Percentiles rank a stretch among this genome's conserved stretches.
These are phyloP conservation scores for Epistrophella euchroma DNA, from an alignment of 2,888 invertebrate genomes.

Conservation along the genomic window DNA sequence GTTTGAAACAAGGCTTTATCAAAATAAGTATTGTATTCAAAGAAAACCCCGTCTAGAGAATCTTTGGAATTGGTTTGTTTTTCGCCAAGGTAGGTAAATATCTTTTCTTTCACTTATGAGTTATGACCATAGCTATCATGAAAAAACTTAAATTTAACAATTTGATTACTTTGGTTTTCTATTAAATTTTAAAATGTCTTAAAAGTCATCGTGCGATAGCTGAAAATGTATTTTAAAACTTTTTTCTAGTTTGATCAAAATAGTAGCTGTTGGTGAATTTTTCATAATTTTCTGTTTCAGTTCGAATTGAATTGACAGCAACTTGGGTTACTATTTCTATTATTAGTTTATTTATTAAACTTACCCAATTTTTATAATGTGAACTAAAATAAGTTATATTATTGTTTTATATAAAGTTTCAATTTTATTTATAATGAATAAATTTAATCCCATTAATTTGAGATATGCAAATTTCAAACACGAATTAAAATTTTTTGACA, in stretches of 20 bases:
- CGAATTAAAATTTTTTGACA: slow-evolving; percentile 27
- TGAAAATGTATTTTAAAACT: background rate
- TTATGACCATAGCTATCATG: background rate
- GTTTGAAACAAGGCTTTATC: background rate
- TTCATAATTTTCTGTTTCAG: slow-evolving; percentile 7
- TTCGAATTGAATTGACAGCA: slow-evolving; percentile 20
- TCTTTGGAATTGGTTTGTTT: background rate
- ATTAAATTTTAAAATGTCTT: background rate
- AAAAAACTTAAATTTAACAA: background rate
- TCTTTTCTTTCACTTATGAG: background rate
- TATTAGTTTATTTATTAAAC: background rate
- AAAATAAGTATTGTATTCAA: background rate
- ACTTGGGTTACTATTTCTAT: background rate
- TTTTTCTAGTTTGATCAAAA: background rate
- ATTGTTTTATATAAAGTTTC: background rate
- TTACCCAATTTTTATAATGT: slow-evolving; percentile 9
- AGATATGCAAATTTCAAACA: slow-evolving; percentile 33
- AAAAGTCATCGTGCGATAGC: background rate
- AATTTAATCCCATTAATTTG: background rate
- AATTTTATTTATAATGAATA: background rate
- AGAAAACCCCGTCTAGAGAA: background rate
- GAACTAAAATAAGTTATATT: background rate
- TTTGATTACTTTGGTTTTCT: background rate
- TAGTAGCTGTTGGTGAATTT: background rate
- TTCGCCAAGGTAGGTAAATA: background rate